Conservation (phyloP, 1,140 invertebrate genomes). For the Glossosoma conforme region DNA sequence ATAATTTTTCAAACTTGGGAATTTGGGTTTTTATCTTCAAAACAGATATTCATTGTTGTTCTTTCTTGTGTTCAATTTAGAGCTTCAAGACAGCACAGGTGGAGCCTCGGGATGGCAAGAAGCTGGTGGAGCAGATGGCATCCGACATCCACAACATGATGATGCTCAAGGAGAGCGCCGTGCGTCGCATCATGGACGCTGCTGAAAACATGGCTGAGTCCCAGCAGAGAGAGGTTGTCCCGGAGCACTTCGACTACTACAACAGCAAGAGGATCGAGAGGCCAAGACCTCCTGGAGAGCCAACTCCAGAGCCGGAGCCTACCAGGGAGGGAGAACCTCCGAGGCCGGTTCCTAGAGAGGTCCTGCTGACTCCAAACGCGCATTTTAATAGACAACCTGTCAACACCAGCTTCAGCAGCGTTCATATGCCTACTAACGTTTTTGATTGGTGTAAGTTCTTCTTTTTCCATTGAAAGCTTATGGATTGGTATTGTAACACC, state of each 20-base stretch:
- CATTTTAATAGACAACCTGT: constrained; percentile 79
- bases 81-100: constrained; percentile 71
- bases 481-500: no score
- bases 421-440: constrained; percentile 95
- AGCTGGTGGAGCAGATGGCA: constrained; percentile 69
- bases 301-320: constrained; percentile 47
- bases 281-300: constrained; percentile 36
- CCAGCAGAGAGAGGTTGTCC: constrained; percentile 53
- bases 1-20: no score
- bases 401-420: constrained; percentile 79
- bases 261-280: constrained; percentile 69
- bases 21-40: no score
- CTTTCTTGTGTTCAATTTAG: no score
- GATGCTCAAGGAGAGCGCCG: constrained; percentile 77
- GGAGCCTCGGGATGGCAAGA: constrained; percentile 62
- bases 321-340: constrained; percentile 50
- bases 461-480: no score
- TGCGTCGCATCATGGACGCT: constrained; percentile 76
- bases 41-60: no score
- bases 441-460: constrained; percentile 75
- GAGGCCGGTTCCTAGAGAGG: constrained; percentile 47
- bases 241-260: constrained; percentile 62
- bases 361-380: constrained; percentile 61
- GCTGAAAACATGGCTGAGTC: constrained; percentile 69
- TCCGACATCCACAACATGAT: constrained; percentile 77